Evolutionary conservation across 2,113 vertebrate species (phyloP).

Genomic region (Cheilinus undulatus): DNA sequence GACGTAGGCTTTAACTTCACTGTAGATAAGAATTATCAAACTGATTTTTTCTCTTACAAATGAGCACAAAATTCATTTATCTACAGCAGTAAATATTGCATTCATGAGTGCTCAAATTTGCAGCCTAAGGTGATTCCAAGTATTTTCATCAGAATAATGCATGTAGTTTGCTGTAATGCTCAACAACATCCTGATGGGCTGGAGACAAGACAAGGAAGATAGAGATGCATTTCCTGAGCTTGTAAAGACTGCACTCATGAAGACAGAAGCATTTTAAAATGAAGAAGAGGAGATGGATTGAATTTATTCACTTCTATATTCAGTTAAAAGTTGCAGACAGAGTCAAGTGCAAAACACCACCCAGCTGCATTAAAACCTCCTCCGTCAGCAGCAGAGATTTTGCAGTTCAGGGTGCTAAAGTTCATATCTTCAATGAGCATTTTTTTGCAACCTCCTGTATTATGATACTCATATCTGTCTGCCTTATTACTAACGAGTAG

Average conservation of each 20-base stretch:
- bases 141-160: too few species aligned
- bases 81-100: too few species aligned
- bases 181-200: not conserved
- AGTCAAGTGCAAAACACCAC: slow-evolving; percentile 12
- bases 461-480: slow-evolving; percentile 39
- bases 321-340: slow-evolving; percentile 18
- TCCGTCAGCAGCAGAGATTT: slow-evolving; percentile 9
- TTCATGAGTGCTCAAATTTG: too few species aligned
- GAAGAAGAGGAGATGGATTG: slow-evolving; percentile 1
- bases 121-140: too few species aligned
- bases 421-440: slow-evolving; percentile 27
- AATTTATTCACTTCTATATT: slow-evolving; percentile 8
- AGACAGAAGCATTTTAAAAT: slow-evolving; percentile 19
- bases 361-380: slow-evolving; percentile 10
- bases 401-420: slow-evolving; percentile 6
- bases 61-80: too few species aligned
- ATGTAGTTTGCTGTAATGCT: slow-evolving; percentile 1
- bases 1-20: too few species aligned
- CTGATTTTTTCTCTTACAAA: too few species aligned
- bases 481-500: slow-evolving; percentile 36
- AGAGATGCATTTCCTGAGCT: slow-evolving; percentile 17
- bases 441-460: slow-evolving; percentile 36
- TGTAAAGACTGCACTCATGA: slow-evolving; percentile 11
- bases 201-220: slow-evolving; percentile 7
- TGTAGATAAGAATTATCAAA: too few species aligned